Conservation (phyloP, 2,888 invertebrate species). For the Watsonalla cultraria region DNA sequence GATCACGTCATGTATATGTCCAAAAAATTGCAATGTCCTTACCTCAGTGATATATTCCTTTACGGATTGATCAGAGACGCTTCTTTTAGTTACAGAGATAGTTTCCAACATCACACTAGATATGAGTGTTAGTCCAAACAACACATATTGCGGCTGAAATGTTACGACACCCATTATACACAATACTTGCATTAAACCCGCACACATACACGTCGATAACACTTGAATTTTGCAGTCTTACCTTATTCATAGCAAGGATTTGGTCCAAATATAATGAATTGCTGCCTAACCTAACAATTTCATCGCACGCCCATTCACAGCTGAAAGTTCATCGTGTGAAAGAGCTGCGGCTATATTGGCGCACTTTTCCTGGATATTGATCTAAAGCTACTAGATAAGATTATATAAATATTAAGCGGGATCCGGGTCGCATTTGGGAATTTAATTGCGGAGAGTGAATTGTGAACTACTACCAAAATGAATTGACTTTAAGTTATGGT, state of each 20-base stretch:
- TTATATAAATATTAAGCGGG: no score
- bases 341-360: constrained; percentile 24
- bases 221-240: constrained; percentile 29
- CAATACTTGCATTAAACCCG: constrained; percentile 17
- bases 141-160: constrained; percentile 60
- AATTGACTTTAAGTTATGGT: no score
- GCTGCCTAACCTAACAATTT: constrained; percentile 38
- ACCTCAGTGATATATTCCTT: constrained; percentile 92
- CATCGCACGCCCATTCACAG: constrained; percentile 54
- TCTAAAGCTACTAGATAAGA: not conserved
- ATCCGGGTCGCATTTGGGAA: no score
- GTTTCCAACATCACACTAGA: constrained; percentile 52
- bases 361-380: constrained; percentile 11
- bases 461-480: no score
- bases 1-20: no score
- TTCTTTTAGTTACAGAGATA: constrained; percentile 78
- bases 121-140: constrained; percentile 52
- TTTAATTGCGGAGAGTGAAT: no score
- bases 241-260: constrained; percentile 68
- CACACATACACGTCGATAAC: constrained; percentile 20
- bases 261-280: constrained; percentile 45
- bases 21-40: constrained; percentile 15
- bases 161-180: constrained; percentile 26
- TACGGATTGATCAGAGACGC: constrained; percentile 89
- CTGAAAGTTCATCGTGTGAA: constrained; percentile 23